Evolutionary conservation across 2,888 invertebrate genomes (phyloP).

Genomic region (Caenorhabditis sinica): DNA sequence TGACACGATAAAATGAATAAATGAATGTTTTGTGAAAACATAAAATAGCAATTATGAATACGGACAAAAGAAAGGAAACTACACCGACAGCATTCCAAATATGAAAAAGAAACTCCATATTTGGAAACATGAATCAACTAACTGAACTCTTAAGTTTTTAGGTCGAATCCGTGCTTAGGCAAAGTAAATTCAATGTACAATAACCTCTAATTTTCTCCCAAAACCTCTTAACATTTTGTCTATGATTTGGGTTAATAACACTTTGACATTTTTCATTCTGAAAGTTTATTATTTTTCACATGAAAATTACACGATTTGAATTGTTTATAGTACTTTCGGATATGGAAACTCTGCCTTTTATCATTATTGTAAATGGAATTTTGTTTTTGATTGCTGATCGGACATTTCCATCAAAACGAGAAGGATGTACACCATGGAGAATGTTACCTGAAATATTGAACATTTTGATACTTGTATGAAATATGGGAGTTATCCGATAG

Average conservation of each 20-base stretch:
- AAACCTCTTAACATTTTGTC: not conserved
- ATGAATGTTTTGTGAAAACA: not conserved
- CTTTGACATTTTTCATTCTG: not conserved
- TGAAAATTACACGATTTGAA: conserved; percentile 8
- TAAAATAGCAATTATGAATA: not conserved
- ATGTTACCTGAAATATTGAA: conserved; percentile 1
- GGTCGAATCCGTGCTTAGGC: not conserved
- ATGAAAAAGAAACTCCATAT: not conserved
- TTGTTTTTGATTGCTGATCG: conserved; percentile 5
- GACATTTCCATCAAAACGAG: conserved; percentile 17
- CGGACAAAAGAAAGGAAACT: not conserved
- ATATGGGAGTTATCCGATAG: not conserved
- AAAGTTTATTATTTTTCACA: not conserved
- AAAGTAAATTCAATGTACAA: not conserved
- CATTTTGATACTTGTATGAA: not conserved
- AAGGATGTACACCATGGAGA: conserved; percentile 26
- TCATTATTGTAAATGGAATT: conserved; percentile 2
- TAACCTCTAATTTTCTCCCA: not conserved
- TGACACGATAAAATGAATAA: conserved; percentile 22
- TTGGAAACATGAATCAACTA: not conserved
- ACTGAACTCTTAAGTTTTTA: not conserved
- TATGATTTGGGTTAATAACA: not conserved
- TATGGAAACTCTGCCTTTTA: conserved; percentile 27
- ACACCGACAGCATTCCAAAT: not conserved
- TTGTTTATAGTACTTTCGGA: conserved; percentile 12